Conservation (phyloP, 1,140 invertebrate genomes). For the Teleopsis dalmanni region DNA sequence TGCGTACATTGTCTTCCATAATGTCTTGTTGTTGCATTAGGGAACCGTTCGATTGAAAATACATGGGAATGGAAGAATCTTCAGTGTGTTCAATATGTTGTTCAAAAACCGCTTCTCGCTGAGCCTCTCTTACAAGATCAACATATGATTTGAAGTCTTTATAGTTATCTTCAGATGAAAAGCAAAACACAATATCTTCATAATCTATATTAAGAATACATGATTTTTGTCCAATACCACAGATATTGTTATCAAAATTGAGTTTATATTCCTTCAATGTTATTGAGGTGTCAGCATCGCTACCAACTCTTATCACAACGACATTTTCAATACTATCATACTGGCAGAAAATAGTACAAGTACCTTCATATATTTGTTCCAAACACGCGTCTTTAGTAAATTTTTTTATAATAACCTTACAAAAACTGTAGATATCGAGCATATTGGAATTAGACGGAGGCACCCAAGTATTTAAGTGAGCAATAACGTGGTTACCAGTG, state of each 20-base stretch:
- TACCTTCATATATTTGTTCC: conserved; percentile 35
- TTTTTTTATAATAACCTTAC: conserved; percentile 32
- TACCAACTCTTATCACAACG: no score
- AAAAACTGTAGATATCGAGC: conserved; percentile 16
- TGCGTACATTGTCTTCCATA: conserved; percentile 98
- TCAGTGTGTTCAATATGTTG: conserved; percentile 95
- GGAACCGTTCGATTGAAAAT: conserved; percentile 98
- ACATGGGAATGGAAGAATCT: conserved; percentile 93
- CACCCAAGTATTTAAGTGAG: no score
- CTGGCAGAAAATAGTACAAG: no score
- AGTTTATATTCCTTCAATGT: conserved; percentile 38
- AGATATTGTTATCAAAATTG: conserved; percentile 33
- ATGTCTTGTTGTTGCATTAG: conserved; percentile 99
- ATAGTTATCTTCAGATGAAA: conserved; percentile 53
- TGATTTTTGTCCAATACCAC: conserved; percentile 29
- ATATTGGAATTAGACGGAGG: no score
- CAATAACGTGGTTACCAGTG: not conserved
- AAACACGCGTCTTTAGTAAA: conserved; percentile 38
- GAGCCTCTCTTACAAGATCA: conserved; percentile 67
- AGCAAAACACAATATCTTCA: conserved; percentile 36
- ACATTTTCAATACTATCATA: no score
- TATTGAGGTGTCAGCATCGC: conserved; percentile 23
- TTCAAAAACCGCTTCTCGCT: conserved; percentile 82
- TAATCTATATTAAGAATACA: conserved; percentile 35
- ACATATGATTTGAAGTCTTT: conserved; percentile 70